Conservation (phyloP, 2,113 vertebrate species). For the Cheirogaleus medius region DNA sequence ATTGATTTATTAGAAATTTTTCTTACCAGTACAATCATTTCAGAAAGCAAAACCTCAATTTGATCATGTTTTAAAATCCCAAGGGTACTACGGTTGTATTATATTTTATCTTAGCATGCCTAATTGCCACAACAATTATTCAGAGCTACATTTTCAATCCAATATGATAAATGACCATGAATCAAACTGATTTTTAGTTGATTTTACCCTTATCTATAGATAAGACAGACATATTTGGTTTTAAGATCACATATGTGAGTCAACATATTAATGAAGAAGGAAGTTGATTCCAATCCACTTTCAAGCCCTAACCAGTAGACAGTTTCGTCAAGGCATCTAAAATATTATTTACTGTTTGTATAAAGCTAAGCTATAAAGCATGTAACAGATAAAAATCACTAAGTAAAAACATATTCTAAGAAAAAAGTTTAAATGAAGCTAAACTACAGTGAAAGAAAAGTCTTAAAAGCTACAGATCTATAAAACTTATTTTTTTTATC, state of each 20-base stretch:
- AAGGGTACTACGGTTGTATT: neutral
- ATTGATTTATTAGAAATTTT: neutral
- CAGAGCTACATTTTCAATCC: neutral
- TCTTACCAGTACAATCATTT: neutral
- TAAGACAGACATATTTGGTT: neutral
- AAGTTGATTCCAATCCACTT: neutral
- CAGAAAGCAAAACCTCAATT: neutral
- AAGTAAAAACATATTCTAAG: neutral
- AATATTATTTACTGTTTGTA: neutral
- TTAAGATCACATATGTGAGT: slow-evolving; percentile 29
- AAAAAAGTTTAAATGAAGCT: slow-evolving; percentile 1
- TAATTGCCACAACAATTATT: neutral
- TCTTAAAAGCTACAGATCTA: neutral
- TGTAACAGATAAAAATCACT: slow-evolving; percentile 18
- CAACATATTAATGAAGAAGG: neutral
- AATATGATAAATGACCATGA: neutral
- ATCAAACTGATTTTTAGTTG: neutral
- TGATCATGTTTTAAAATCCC: neutral
- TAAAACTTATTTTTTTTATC: neutral
- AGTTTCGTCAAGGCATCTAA: slow-evolving; percentile 13
- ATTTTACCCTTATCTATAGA: neutral
- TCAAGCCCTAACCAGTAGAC: neutral
- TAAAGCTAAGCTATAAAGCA: neutral
- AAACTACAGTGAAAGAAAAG: neutral
- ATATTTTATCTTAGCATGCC: neutral